Conservation (phyloP, 2,113 vertebrate genomes). For the Dicrurus megarhynchus region DNA sequence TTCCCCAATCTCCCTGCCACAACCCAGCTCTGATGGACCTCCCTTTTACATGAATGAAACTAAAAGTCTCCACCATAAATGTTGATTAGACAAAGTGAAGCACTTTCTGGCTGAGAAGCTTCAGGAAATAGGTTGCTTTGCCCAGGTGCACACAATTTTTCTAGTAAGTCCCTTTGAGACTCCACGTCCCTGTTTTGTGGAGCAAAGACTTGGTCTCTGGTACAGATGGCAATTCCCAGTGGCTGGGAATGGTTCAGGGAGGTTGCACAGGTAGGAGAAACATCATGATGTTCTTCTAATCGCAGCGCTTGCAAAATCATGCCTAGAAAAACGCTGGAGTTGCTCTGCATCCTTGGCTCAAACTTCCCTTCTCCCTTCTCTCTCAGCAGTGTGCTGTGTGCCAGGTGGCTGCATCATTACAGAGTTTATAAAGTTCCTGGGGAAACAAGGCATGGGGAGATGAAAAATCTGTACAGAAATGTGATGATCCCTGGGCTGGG, state of each 20-base stretch:
- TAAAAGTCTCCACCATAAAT: background rate
- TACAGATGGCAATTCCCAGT: background rate
- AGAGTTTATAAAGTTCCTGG: background rate
- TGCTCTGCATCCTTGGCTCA: background rate
- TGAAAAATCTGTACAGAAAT: background rate
- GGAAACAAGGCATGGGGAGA: background rate
- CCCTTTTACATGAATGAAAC: background rate
- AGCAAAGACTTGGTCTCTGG: background rate
- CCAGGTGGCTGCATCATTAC: slow-evolving; percentile 23
- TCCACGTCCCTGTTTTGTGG: background rate
- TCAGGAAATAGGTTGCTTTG: background rate
- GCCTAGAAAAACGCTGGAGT: background rate
- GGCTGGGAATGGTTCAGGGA: background rate
- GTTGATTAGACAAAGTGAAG: background rate
- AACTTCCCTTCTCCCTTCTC: background rate
- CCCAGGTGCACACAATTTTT: background rate
- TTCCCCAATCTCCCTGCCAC: background rate
- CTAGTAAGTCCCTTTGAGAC: background rate
- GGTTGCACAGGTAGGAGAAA: background rate
- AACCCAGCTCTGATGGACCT: background rate
- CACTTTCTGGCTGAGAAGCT: background rate
- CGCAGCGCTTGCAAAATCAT: background rate
- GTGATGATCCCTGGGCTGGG: background rate
- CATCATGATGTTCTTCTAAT: background rate
- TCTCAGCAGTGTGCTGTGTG: background rate